A percentile compares a stretch with the other conserved stretches of the same genome.
These are phyloP conservation scores for Bombus superbus DNA, from an alignment of 1,140 invertebrate genomes.

Conservation along the genomic window DNA sequence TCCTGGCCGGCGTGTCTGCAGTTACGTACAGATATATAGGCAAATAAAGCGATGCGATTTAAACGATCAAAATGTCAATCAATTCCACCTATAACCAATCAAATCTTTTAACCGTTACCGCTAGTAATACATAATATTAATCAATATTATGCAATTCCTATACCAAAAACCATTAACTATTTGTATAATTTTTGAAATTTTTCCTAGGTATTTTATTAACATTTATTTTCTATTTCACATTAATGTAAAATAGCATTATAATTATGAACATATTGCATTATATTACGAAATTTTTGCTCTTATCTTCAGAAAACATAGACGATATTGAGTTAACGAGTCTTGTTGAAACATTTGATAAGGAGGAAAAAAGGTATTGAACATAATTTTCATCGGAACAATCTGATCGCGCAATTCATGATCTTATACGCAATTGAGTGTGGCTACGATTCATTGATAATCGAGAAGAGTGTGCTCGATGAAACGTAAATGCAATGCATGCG, in stretches of 20 bases:
- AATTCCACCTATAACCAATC: background rate
- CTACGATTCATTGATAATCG: constrained; percentile 12
- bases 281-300: background rate
- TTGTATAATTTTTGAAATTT: background rate
- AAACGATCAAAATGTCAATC: constrained; percentile 15
- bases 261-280: background rate
- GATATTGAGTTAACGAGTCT: no score
- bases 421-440: background rate
- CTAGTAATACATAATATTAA: background rate
- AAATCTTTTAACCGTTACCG: background rate
- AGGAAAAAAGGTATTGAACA: no score
- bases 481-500: background rate
- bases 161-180: background rate
- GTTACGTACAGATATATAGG: background rate
- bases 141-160: background rate
- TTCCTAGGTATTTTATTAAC: background rate
- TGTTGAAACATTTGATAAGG: background rate
- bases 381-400: background rate
- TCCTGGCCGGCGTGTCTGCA: constrained; percentile 22
- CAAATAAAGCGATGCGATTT: background rate
- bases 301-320: background rate
- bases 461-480: background rate
- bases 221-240: background rate
- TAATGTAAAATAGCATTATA: background rate
- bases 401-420: background rate